phyloP scores from a whole-genome alignment of 2,113 vertebrate species.

The Cyrtonyx montezumae region DNA sequence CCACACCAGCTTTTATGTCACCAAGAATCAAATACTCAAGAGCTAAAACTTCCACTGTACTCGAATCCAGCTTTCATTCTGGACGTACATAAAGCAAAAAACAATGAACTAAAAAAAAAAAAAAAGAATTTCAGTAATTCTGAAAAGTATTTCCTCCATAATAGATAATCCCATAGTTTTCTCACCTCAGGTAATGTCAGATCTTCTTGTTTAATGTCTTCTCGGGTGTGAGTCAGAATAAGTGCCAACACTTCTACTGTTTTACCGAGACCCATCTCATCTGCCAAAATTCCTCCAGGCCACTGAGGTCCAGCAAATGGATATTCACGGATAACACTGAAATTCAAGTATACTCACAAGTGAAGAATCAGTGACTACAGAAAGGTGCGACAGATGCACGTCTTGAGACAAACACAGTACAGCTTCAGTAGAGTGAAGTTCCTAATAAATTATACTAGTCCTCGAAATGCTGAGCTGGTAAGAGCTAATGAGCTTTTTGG shows the following conservation, averaged over 20 bases:
- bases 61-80: background rate
- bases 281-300: conserved; percentile 96
- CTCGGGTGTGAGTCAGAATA: conserved; percentile 89
- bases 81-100: background rate
- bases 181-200: conserved; percentile 90
- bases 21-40: background rate
- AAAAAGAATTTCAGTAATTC: background rate
- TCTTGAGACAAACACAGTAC: background rate
- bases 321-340: conserved; percentile 90
- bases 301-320: conserved; percentile 88
- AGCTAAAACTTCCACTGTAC: background rate
- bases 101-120: background rate
- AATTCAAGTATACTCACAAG: conserved; percentile 26
- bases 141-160: background rate
- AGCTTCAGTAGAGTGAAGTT: background rate
- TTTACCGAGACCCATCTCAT: conserved; percentile 99
- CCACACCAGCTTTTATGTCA: background rate
- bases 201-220: conserved; percentile 83
- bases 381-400: accelerated
- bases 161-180: background rate
- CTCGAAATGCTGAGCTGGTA: background rate
- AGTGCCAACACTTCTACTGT: conserved; percentile 97
- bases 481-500: background rate
- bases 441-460: background rate
- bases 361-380: background rate